These are phyloP conservation scores for Contarinia nasturtii DNA, from an alignment of 1,140 invertebrate species.

Conservation along the genomic window DNA sequence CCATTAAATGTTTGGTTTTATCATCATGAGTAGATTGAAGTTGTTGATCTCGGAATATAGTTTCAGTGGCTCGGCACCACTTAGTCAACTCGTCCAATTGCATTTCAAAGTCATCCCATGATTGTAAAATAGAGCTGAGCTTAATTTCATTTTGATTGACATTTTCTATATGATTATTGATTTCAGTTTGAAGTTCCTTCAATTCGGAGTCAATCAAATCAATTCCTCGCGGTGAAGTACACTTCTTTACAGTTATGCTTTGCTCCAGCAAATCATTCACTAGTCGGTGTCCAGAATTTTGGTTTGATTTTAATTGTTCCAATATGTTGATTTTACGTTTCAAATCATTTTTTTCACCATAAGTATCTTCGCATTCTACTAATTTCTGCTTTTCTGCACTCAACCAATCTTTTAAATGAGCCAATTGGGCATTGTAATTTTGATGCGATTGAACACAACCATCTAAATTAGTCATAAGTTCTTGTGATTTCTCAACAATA, in stretches of 20 bases:
- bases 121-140: conserved; percentile 49
- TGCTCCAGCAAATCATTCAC: conserved; percentile 48
- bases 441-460: conserved; percentile 72
- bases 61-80: conserved; percentile 72
- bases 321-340: conserved; percentile 49
- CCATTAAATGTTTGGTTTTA: conserved; percentile 56
- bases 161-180: conserved; percentile 41
- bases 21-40: conserved; percentile 61
- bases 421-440: conserved; percentile 48
- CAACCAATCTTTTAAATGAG: conserved; percentile 61
- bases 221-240: conserved; percentile 60
- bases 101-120: conserved; percentile 77
- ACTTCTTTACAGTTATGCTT: conserved; percentile 48
- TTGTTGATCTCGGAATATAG: conserved; percentile 65
- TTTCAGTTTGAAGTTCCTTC: conserved; percentile 39
- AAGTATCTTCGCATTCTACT: conserved; percentile 52
- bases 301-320: conserved; percentile 43
- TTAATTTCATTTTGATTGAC: conserved; percentile 43
- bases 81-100: conserved; percentile 56
- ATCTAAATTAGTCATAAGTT: conserved; percentile 67
- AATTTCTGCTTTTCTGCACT: conserved; percentile 55
- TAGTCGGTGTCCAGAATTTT: conserved; percentile 48
- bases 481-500: conserved; percentile 72
- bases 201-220: conserved; percentile 55
- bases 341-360: conserved; percentile 65